phyloP scores from a whole-genome alignment of 2,888 invertebrate species.

The Phengaris alcon region DNA sequence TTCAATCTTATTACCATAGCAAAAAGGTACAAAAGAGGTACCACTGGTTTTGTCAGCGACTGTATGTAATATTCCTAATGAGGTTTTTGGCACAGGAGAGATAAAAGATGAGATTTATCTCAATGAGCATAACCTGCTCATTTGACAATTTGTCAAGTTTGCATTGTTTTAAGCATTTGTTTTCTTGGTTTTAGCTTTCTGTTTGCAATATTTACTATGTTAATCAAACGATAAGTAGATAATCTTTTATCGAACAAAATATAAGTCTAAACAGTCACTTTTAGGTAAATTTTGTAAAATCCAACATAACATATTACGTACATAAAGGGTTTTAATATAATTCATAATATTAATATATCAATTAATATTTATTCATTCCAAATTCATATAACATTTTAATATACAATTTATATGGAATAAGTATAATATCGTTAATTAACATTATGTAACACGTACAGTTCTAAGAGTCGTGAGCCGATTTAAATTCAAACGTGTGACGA shows the following conservation, averaged over 20 bases:
- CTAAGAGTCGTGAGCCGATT: slow-evolving; percentile 66
- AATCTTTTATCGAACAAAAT: neutral
- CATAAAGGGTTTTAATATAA: too few species aligned
- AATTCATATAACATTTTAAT: neutral
- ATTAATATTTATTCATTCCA: neutral
- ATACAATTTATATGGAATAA: neutral
- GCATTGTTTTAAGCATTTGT: neutral
- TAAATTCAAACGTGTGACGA: slow-evolving; percentile 61
- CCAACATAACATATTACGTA: too few species aligned
- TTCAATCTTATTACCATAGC: neutral
- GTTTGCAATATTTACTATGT: neutral
- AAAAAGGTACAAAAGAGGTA: neutral
- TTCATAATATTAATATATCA: too few species aligned
- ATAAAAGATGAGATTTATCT: slow-evolving; percentile 3
- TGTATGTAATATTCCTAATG: neutral
- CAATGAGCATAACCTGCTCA: neutral
- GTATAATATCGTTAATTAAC: slow-evolving; percentile 31
- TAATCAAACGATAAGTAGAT: neutral
- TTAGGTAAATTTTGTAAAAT: too few species aligned
- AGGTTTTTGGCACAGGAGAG: slow-evolving; percentile 12
- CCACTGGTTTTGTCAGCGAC: neutral
- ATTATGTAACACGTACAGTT: slow-evolving; percentile 60
- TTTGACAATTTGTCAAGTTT: neutral
- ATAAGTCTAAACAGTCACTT: too few species aligned
- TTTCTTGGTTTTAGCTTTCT: neutral